Percentiles rank a stretch among this genome's conserved stretches.
These are phyloP conservation scores for Diacarnus erythraeanus DNA, from an alignment of 37 sponge, comb jelly and placozoan species.

Conservation along the genomic window DNA sequence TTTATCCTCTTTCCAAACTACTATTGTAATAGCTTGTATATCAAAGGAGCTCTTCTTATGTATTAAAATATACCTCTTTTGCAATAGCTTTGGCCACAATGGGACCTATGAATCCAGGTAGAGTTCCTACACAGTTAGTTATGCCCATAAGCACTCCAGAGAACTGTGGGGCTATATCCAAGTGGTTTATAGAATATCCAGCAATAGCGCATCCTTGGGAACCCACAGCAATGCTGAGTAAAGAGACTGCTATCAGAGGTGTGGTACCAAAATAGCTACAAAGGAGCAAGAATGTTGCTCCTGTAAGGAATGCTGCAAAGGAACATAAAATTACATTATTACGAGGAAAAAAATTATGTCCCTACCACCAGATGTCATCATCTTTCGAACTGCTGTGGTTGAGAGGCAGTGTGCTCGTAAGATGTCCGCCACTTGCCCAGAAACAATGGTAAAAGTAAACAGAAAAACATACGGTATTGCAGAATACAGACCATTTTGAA, in stretches of 20 bases:
- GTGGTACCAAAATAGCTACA: conserved; percentile 74
- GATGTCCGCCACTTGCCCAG: conserved; percentile 72
- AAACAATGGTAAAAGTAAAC: conserved; percentile 17
- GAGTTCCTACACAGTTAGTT: conserved; percentile 73
- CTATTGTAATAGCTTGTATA: too few species aligned
- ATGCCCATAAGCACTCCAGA: conserved; percentile 93
- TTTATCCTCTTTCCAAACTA: neutral
- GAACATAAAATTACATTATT: neutral
- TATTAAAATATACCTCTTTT: conserved; percentile 20
- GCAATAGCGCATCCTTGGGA: conserved; percentile 40
- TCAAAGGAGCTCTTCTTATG: too few species aligned
- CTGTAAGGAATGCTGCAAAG: conserved; percentile 43
- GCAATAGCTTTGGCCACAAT: conserved; percentile 76
- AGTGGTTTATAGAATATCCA: conserved; percentile 72
- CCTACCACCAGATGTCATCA: conserved; percentile 50
- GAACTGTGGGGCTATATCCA: conserved; percentile 85
- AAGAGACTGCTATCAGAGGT: conserved; percentile 33
- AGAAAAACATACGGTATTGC: conserved; percentile 70
- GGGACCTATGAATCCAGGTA: conserved; percentile 87
- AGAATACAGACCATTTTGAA: conserved; percentile 72
- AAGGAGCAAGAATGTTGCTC: conserved; percentile 66
- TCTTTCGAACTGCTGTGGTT: conserved; percentile 65
- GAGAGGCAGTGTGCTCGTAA: conserved; percentile 43
- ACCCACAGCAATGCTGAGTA: conserved; percentile 66
- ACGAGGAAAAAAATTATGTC: neutral